A percentile compares a stretch with the other conserved stretches of the same genome.
These are phyloP conservation scores for Atethmia centrago DNA, from an alignment of 2,888 invertebrate species.

Conservation along the genomic window DNA sequence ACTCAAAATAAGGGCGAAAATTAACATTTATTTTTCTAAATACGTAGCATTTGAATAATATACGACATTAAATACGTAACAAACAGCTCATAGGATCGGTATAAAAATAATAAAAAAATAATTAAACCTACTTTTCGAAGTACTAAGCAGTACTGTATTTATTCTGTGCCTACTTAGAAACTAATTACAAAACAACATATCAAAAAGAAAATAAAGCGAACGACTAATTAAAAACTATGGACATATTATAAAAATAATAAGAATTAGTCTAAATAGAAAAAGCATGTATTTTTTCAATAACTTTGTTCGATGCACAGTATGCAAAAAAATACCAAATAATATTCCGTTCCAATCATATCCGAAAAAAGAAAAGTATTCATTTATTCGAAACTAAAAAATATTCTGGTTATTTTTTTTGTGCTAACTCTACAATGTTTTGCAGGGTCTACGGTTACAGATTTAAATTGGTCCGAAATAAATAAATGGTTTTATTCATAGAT, in stretches of 20 bases:
- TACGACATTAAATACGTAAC: conserved; percentile 57
- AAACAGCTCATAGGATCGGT: conserved; percentile 55
- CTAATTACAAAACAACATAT: conserved; percentile 64
- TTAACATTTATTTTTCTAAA: conserved; percentile 31
- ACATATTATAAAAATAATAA: conserved; percentile 50
- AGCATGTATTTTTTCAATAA: conserved; percentile 21
- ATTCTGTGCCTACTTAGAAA: conserved; percentile 57
- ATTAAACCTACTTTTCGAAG: conserved; percentile 43
- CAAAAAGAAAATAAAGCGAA: conserved; percentile 57
- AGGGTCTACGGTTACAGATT: conserved; percentile 18
- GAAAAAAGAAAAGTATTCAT: conserved; percentile 4
- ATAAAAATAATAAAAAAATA: conserved; percentile 62
- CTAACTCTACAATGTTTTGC: conserved; percentile 22
- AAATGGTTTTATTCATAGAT: conserved; percentile 42
- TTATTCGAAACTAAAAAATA: conserved; percentile 8
- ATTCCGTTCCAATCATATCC: conserved; percentile 27
- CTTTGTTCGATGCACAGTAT: conserved; percentile 37
- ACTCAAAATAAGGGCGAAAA: conserved; percentile 24
- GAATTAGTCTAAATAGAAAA: conserved; percentile 51
- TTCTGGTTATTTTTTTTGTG: conserved; percentile 37
- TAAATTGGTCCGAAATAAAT: conserved; percentile 61
- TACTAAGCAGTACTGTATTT: conserved; percentile 46
- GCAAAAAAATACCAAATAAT: conserved; percentile 16
- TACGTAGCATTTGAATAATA: conserved; percentile 47
- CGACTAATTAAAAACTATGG: conserved; percentile 53